These are phyloP conservation scores for Alectura lathami DNA, from an alignment of 2,113 vertebrate genomes.

Conservation along the genomic window DNA sequence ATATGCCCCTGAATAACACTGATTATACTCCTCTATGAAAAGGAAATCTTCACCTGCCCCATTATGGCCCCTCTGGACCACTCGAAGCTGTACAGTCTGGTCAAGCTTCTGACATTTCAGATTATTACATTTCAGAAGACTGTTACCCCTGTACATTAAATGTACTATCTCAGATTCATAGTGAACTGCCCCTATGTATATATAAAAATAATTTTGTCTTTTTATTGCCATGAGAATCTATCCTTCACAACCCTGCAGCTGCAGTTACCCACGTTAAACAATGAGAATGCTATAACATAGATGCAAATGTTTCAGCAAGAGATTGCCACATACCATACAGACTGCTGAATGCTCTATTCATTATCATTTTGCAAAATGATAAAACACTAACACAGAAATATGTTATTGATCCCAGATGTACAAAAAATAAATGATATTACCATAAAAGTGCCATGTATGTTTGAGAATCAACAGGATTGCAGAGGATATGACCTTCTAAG, in stretches of 20 bases:
- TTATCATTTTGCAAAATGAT: conserved; percentile 45
- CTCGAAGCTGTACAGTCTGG: not conserved
- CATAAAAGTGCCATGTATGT: conserved; percentile 94
- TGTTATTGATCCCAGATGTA: not conserved
- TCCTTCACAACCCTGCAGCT: not conserved
- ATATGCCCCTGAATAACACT: not conserved
- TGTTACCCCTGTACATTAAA: conserved; percentile 2
- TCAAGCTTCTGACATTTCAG: not conserved
- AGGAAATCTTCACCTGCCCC: not conserved
- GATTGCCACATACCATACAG: not conserved
- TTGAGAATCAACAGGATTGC: conserved; percentile 83
- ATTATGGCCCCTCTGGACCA: not conserved
- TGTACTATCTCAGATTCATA: not conserved
- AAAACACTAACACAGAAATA: not conserved
- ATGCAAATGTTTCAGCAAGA: conserved; percentile 32
- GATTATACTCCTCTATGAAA: not conserved
- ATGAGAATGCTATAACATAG: not conserved
- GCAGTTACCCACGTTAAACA: conserved; percentile 36
- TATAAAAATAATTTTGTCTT: not conserved
- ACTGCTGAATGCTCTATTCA: conserved; percentile 16
- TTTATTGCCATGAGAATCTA: conserved; percentile 30
- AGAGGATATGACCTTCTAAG: conserved; percentile 91
- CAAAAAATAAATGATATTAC: conserved; percentile 69
- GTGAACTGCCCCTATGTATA: not conserved
- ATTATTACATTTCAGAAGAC: not conserved